phyloP scores from a whole-genome alignment of 1,140 invertebrate species.

The Sycophila sp. region DNA sequence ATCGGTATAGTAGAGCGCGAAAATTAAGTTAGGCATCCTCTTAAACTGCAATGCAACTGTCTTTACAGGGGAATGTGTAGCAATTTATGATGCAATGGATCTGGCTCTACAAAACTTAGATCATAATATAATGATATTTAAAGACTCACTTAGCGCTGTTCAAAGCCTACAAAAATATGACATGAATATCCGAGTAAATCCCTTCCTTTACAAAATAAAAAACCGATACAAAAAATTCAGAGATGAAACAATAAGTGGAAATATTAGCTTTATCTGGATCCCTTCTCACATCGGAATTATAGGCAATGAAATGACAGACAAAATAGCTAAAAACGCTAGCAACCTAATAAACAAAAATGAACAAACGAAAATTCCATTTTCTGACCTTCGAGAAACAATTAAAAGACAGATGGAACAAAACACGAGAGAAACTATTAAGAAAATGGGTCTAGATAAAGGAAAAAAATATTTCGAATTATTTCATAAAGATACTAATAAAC shows the following conservation, averaged over 20 bases:
- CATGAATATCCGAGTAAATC: background rate
- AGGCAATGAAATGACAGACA: constrained; percentile 18
- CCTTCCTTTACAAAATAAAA: constrained; percentile 8
- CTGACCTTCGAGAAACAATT: background rate
- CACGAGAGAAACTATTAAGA: background rate
- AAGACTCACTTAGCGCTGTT: background rate
- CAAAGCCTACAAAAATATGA: background rate
- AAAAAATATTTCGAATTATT: background rate
- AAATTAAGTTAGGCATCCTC: too few relatives aligned
- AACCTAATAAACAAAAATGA: too few relatives aligned
- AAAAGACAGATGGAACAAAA: background rate
- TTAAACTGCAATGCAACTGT: background rate
- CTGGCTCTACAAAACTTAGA: background rate
- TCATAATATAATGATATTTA: background rate
- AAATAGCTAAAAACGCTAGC: background rate
- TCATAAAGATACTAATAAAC: background rate
- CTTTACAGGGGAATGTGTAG: background rate
- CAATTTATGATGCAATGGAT: background rate
- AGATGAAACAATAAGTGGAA: background rate
- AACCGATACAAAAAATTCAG: background rate
- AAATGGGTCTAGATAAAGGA: background rate
- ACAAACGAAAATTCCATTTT: background rate
- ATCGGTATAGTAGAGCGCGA: too few relatives aligned
- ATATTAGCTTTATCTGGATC: constrained; percentile 11
- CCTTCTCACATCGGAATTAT: constrained; percentile 8